Evolutionary conservation across 2,797 vertebrate genomes (phyloP).

Genomic region (Diplodus sargus): DNA sequence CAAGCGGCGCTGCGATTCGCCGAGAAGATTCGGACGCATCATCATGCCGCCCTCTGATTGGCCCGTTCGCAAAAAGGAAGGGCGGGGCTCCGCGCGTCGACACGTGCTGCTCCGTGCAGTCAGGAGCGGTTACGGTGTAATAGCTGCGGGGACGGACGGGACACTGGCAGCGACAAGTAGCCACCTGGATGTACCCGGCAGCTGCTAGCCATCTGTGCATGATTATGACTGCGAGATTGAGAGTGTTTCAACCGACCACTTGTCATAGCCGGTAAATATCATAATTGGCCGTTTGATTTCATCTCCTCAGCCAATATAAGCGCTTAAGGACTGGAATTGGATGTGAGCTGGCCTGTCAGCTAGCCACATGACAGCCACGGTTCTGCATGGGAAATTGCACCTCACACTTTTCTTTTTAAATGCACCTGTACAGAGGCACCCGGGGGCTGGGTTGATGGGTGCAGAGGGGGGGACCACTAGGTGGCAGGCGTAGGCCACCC

Average conservation of each 20-base stretch:
- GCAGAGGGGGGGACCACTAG: slow-evolving; percentile 59
- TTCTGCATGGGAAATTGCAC: background rate
- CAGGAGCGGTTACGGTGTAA: slow-evolving; percentile 23
- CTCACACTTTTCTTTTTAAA: background rate
- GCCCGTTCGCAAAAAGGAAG: background rate
- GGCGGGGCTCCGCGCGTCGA: slow-evolving; percentile 40
- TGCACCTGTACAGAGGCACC: slow-evolving; percentile 28
- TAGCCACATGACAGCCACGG: slow-evolving; percentile 2
- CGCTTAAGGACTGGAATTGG: slow-evolving; percentile 2
- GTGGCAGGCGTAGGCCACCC: slow-evolving; percentile 70
- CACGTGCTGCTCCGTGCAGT: slow-evolving; percentile 48
- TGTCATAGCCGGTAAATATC: slow-evolving; percentile 60
- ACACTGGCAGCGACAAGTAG: slow-evolving; percentile 11
- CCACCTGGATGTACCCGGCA: slow-evolving; percentile 60
- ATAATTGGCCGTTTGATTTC: slow-evolving; percentile 37
- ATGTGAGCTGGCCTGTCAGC: slow-evolving; percentile 26
- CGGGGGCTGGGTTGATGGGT: slow-evolving; percentile 7
- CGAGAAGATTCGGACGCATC: rapidly evolving
- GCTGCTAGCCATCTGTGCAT: slow-evolving; percentile 62
- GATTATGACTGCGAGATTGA: slow-evolving; percentile 56
- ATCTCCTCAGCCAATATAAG: slow-evolving; percentile 22
- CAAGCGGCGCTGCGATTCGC: slow-evolving; percentile 71
- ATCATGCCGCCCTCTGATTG: slow-evolving; percentile 48
- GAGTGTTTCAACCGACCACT: slow-evolving; percentile 48
- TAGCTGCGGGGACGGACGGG: background rate